Evolutionary conservation across 2,113 vertebrate species (phyloP).

Genomic region (Diphyllodes magnificus): DNA sequence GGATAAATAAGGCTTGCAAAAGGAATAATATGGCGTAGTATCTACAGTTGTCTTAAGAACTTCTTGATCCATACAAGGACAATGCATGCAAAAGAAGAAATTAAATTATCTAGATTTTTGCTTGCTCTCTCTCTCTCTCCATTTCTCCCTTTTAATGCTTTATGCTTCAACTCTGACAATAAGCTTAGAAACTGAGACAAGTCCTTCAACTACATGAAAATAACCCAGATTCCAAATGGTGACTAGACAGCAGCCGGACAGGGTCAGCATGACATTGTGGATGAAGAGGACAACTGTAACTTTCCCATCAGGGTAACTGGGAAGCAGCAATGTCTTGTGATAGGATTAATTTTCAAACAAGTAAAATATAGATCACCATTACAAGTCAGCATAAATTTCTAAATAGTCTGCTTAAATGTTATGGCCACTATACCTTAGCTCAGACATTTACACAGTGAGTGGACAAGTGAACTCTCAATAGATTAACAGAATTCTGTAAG

Average conservation of each 20-base stretch:
- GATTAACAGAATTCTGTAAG: not conserved
- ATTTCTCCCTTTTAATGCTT: not conserved
- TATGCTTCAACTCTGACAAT: not conserved
- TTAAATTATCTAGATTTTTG: not conserved
- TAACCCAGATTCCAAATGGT: not conserved
- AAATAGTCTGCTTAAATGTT: not conserved
- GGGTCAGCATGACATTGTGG: not conserved
- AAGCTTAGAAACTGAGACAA: not conserved
- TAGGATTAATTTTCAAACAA: not conserved
- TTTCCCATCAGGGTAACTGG: not conserved
- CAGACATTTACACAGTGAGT: rapidly evolving
- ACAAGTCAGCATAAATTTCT: not conserved
- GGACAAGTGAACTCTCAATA: not conserved
- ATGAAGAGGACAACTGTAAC: not conserved
- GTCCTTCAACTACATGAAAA: not conserved
- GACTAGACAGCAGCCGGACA: not conserved
- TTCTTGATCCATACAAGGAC: not conserved
- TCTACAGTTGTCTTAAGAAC: not conserved
- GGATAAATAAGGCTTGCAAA: not conserved
- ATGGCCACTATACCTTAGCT: not conserved
- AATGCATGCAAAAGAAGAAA: not conserved
- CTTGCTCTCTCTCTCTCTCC: not conserved
- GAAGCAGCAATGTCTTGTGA: not conserved
- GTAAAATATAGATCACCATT: not conserved
- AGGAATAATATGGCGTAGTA: not conserved